Evolutionary conservation across 2,888 invertebrate genomes (phyloP).

Genomic region (Scrobipalpa costella): DNA sequence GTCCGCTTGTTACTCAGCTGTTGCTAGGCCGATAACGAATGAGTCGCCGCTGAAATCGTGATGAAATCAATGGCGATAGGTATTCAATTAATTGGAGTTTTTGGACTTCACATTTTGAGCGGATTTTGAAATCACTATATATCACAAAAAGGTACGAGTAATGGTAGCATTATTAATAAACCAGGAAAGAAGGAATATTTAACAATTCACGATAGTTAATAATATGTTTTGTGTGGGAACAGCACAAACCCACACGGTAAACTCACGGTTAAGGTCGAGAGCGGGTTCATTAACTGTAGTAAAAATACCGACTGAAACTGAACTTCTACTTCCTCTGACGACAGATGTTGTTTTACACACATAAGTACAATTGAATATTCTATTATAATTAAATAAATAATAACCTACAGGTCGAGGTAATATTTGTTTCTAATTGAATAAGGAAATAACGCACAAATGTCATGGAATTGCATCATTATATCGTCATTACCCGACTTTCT

Average conservation of each 20-base stretch:
- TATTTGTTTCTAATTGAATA: not conserved
- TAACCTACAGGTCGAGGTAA: not conserved
- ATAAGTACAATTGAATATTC: not conserved
- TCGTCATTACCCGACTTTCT: not conserved
- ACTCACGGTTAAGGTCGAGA: too few relatives aligned
- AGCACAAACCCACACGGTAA: too few relatives aligned
- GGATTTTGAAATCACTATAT: too few relatives aligned
- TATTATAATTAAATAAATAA: not conserved
- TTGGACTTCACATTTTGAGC: not conserved
- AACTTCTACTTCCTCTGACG: not conserved
- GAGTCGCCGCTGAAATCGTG: not conserved
- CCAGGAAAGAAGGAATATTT: too few relatives aligned
- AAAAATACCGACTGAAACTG: too few relatives aligned
- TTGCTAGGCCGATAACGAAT: conserved; percentile 6
- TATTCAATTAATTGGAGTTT: too few relatives aligned
- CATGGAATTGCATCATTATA: not conserved
- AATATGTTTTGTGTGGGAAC: too few relatives aligned
- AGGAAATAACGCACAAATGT: not conserved
- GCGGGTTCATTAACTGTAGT: too few relatives aligned
- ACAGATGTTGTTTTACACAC: not conserved
- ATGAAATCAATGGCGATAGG: not conserved
- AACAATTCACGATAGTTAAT: too few relatives aligned
- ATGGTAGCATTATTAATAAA: too few relatives aligned
- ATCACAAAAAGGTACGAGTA: too few relatives aligned
- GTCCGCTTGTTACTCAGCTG: not conserved